Evolutionary conservation across 2,113 vertebrate species (phyloP), one percentile per base, ranked within the genome.

Genomic region (Rhinolophus sinicus): DNA sequence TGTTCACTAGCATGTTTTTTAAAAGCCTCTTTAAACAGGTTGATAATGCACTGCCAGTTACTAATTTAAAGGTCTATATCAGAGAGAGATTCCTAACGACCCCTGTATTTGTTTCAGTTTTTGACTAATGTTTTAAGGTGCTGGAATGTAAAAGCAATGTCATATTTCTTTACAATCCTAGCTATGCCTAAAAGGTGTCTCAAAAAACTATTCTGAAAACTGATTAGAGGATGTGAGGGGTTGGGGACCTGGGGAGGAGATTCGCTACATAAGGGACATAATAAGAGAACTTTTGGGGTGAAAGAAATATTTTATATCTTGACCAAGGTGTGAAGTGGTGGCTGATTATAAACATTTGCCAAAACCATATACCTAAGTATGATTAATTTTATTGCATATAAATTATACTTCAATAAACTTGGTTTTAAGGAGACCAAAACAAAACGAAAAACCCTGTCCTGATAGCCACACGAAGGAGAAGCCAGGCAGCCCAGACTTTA

Each of bases 21-120:
- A 72, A 35, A 93, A 90, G 28, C 24, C 12, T 88, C 72, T 91
- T 85, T 60, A 70, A 96, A 88, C 24, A 85, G 44, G n/a, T 13
- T 86, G 50, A 72, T 58, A 50, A 0, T 77, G 60, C 7, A 69
- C 16, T 91, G 52, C 82, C 38, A 88, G 19, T 86, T 93, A 96
- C 12, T 77, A 90, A 91, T 76, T 81, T 88, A 89, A 78, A 95
- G 3, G 8, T 82, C 64, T 70, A 78, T 58, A 52, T 60, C 54
- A 88, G 14, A 47, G 30, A 67, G 15, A 88, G 33, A 6, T 76
- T 92, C 30, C 84, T 83, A 76, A 96, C 94, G 16, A 75, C n/a
- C 7, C n/a, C 6, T 84, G 7, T 35, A 73, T 85, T 85, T 90
- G 7, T 88, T 94, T 87, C 54, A 44, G 33, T 3, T 95, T 69